phyloP scores from a whole-genome alignment of 2,113 vertebrate genomes.

The Chamaetylas fuelleborni region DNA sequence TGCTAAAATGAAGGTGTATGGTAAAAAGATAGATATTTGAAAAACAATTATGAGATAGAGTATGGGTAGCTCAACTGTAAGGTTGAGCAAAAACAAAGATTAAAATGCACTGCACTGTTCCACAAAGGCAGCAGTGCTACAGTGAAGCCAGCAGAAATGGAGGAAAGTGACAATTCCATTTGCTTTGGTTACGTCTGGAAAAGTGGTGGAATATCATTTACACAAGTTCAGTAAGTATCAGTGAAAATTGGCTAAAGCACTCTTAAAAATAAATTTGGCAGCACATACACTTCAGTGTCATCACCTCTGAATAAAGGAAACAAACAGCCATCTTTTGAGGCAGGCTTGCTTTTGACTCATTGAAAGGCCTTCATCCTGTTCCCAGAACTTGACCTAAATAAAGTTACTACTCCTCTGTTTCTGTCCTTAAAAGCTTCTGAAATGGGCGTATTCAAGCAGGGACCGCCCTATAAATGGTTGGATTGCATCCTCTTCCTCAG shows the following conservation, averaged over 20 bases:
- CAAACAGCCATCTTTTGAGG: background rate
- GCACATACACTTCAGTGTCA: background rate
- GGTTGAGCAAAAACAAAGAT: background rate
- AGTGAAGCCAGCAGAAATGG: background rate
- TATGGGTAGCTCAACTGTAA: background rate
- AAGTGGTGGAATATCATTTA: background rate
- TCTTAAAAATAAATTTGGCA: slow-evolving; percentile 41
- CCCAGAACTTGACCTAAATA: slow-evolving; percentile 54
- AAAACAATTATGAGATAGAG: background rate
- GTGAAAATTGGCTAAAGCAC: background rate
- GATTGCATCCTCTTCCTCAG: background rate
- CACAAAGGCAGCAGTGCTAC: background rate
- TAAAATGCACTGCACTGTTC: background rate
- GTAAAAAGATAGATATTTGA: background rate
- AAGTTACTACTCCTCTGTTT: background rate
- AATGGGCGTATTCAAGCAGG: background rate
- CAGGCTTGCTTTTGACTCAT: slow-evolving; percentile 1
- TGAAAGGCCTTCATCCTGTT: slow-evolving; percentile 36
- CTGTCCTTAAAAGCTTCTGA: background rate
- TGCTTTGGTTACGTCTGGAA: background rate
- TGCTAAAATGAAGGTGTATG: background rate
- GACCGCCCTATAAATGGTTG: background rate
- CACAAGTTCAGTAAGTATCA: background rate
- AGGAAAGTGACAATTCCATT: background rate
- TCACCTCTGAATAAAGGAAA: background rate